Evolutionary conservation across 2,888 invertebrate species (phyloP), one percentile per base, ranked within the genome.

Genomic region (Drosophila lutescens): DNA sequence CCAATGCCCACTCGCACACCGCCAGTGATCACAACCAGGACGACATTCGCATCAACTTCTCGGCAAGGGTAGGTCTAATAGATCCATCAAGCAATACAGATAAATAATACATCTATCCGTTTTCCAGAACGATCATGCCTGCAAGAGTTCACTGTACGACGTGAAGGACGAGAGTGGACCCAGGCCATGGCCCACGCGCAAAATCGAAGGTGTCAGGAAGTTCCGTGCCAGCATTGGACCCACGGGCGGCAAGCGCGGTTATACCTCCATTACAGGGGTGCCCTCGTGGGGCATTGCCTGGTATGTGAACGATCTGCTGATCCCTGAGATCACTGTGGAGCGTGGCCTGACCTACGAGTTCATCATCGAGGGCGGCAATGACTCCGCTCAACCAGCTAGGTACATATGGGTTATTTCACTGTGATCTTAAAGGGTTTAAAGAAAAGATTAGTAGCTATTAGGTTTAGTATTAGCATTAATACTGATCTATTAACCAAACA

Each of bases 231-330:
- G 95, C 86, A 97, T 98, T 80, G 98, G 98, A 0, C 97, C 97
- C 0, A 96, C 97, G 0, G 97, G 96, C 2, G 97, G 97, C 0
- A 94, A 94, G 56, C 93, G 96, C 4, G 97, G 97, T 1, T 97
- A 97, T 91, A 94, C 95, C 0, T 94, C 96, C 1, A 94, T 97
- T 59, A 97, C 97, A 13, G 96, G 96, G 93, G 88, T 94, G 79
- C 95, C 96, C 7, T 96, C 96, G 0, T 97, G 97, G 97, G 97
- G 97, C 63, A 96, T 98, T 74, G 96, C 97, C 17, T 98, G 97
- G 97, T 98, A 97, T 93, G 95, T 98, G 89, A 98, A 98, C 92
- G 97, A 97, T 87, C 93, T 95, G 76, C 94, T 98, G 20, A 97
- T 98, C 76, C 98, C 98, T 0, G 98, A 98, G 92, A 93, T 98